Conservation (phyloP, 2,797 vertebrate species). For the Sebastes cheni region DNA sequence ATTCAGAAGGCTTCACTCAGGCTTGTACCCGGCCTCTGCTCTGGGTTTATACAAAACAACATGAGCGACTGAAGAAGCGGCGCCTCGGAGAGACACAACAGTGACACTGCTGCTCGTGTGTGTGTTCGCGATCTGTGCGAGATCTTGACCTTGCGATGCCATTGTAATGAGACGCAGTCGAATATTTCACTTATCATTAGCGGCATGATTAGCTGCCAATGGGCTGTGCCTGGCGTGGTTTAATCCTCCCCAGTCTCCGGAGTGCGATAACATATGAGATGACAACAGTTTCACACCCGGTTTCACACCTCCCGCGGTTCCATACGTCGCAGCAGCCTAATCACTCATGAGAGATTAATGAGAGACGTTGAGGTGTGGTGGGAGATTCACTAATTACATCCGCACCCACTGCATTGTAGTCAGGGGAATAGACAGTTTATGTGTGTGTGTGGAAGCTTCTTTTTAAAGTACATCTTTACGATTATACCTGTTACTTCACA, state of each 20-base stretch:
- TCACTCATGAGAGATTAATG: slow-evolving; percentile 82
- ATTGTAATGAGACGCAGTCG: slow-evolving; percentile 59
- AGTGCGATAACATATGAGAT: slow-evolving; percentile 78
- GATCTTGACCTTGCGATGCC: slow-evolving; percentile 70
- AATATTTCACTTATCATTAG: slow-evolving; percentile 78
- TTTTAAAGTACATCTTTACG: slow-evolving; percentile 28
- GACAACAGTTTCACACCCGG: slow-evolving; percentile 80
- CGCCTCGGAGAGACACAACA: background rate
- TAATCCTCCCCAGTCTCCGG: slow-evolving; percentile 67
- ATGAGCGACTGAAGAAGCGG: background rate
- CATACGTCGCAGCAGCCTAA: slow-evolving; percentile 71
- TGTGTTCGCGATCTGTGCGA: slow-evolving; percentile 1
- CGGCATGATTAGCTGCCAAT: slow-evolving; percentile 79
- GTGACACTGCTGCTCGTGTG: background rate
- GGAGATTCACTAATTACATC: slow-evolving; percentile 74
- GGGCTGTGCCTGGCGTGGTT: slow-evolving; percentile 67
- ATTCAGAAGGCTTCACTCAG: slow-evolving; percentile 31
- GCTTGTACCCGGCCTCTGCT: slow-evolving; percentile 21
- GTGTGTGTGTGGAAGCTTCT: slow-evolving; percentile 14
- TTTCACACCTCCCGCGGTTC: slow-evolving; percentile 75
- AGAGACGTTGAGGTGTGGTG: slow-evolving; percentile 74
- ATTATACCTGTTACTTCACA: slow-evolving; percentile 29
- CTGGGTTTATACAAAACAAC: slow-evolving; percentile 46
- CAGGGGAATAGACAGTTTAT: slow-evolving; percentile 36
- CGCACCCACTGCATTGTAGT: slow-evolving; percentile 45